Percentiles rank a stretch among this genome's conserved stretches.
Conservation (phyloP, 2,888 invertebrate species). For the Coenonympha arcania region DNA sequence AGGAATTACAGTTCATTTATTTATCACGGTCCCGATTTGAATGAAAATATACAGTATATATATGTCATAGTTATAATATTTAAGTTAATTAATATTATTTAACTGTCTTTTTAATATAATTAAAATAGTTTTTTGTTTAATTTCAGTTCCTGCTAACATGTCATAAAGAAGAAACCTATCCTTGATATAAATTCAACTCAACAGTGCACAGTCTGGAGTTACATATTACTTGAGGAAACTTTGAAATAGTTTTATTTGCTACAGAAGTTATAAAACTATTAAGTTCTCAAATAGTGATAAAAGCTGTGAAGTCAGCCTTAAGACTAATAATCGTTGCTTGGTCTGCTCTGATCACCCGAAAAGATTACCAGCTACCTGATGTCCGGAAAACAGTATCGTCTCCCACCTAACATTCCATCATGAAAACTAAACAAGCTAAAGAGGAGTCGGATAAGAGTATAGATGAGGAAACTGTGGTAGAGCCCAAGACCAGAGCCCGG, state of each 20-base stretch:
- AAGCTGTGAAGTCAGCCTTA: conserved; percentile 10
- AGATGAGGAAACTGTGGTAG: conserved; percentile 60
- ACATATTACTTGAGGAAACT: conserved; percentile 15
- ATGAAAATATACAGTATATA: neutral
- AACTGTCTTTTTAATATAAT: neutral
- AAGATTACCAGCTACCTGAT: conserved; percentile 53
- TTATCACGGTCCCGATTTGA: neutral
- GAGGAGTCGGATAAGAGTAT: conserved; percentile 63
- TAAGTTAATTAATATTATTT: neutral
- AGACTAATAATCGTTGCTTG: conserved; percentile 2
- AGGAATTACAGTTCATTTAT: neutral
- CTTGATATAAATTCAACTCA: conserved; percentile 39
- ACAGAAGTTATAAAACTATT: conserved; percentile 4
- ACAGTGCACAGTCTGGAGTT: conserved; percentile 33
- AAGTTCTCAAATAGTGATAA: neutral
- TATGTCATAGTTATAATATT: no score
- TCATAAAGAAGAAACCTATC: conserved; percentile 37
- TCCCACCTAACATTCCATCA: conserved; percentile 70
- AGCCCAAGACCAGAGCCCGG: conserved; percentile 68
- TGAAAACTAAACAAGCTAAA: conserved; percentile 70
- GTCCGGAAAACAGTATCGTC: conserved; percentile 64
- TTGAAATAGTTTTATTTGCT: conserved; percentile 5
- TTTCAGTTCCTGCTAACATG: conserved; percentile 58
- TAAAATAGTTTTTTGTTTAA: conserved; percentile 12
- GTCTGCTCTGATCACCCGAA: conserved; percentile 12